phyloP scores from a whole-genome alignment of 2,888 invertebrate species.

The Fabriciana adippe region DNA sequence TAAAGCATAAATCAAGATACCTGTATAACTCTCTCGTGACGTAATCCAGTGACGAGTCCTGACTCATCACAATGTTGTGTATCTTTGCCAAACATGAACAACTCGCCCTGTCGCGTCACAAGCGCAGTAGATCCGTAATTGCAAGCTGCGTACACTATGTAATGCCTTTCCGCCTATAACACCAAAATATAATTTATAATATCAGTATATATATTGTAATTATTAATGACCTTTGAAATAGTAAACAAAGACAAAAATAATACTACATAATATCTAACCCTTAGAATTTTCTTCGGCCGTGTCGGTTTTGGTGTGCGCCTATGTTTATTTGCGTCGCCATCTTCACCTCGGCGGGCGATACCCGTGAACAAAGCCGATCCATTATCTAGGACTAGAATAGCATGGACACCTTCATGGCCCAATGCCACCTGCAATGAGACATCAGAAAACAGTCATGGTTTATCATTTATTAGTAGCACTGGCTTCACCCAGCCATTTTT shows the following conservation, averaged over 20 bases:
- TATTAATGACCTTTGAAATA: background rate
- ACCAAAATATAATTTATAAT: background rate
- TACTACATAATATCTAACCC: conserved; percentile 71
- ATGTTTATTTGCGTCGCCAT: conserved; percentile 91
- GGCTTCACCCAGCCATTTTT: too few relatives aligned
- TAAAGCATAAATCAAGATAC: conserved; percentile 49
- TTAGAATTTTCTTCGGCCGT: conserved; percentile 95
- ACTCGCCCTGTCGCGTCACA: conserved; percentile 93
- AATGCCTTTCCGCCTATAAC: conserved; percentile 86
- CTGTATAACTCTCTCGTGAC: conserved; percentile 86
- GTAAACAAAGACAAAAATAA: background rate
- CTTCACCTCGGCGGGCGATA: conserved; percentile 95
- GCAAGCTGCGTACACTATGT: conserved; percentile 92
- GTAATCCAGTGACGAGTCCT: conserved; percentile 89
- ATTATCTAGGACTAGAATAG: conserved; percentile 94
- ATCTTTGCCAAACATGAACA: conserved; percentile 97
- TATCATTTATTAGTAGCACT: too few relatives aligned
- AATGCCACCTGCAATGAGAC: conserved; percentile 88
- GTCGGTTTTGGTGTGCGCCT: conserved; percentile 94
- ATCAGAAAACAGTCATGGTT: background rate
- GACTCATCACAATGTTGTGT: conserved; percentile 90
- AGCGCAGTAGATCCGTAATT: conserved; percentile 97
- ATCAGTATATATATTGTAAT: background rate
- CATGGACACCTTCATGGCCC: conserved; percentile 97
- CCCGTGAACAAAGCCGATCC: conserved; percentile 92